These are phyloP conservation scores for Drosophila ezoana DNA, from an alignment of 2,888 invertebrate species.

Conservation along the genomic window DNA sequence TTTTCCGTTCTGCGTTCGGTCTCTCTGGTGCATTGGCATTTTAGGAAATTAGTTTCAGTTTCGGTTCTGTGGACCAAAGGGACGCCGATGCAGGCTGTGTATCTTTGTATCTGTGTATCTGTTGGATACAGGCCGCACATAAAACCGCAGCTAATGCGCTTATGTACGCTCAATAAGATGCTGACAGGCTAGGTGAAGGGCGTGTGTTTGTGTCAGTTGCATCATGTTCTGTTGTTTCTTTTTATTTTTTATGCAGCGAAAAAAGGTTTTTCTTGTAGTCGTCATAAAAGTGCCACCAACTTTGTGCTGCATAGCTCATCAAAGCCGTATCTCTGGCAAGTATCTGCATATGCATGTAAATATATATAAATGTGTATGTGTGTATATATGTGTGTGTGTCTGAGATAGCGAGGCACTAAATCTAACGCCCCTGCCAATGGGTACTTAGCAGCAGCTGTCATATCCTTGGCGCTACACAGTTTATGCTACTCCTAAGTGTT, in stretches of 20 bases:
- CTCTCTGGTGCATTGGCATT: slow-evolving; percentile 22
- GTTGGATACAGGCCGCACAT: slow-evolving; percentile 41
- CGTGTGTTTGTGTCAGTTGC: slow-evolving; percentile 35
- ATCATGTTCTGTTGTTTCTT: slow-evolving; percentile 2
- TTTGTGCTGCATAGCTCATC: slow-evolving; percentile 44
- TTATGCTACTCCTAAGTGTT: slow-evolving; percentile 52
- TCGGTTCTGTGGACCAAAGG: slow-evolving; percentile 64
- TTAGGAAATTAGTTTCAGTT: slow-evolving; percentile 75
- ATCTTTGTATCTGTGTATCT: slow-evolving; percentile 22
- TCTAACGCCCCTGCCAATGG: slow-evolving; percentile 70
- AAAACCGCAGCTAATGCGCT: slow-evolving; percentile 76
- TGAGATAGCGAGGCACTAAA: slow-evolving; percentile 68
- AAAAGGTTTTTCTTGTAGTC: slow-evolving; percentile 72
- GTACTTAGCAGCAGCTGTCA: slow-evolving; percentile 68
- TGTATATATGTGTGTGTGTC: slow-evolving; percentile 8
- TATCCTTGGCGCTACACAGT: slow-evolving; percentile 64
- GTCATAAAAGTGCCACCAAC: slow-evolving; percentile 56
- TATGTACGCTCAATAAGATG: slow-evolving; percentile 76
- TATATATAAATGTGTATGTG: not conserved
- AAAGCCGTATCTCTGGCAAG: slow-evolving; percentile 28
- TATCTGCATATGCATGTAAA: slow-evolving; percentile 18
- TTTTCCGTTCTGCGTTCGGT: slow-evolving; percentile 53
- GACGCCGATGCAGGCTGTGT: slow-evolving; percentile 49
- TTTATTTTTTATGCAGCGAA: slow-evolving; percentile 41
- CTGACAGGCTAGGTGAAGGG: slow-evolving; percentile 69